A percentile compares a stretch with the other conserved stretches of the same genome.
Conservation (phyloP, 2,797 vertebrate species). For the Malacoctenus gilli region DNA sequence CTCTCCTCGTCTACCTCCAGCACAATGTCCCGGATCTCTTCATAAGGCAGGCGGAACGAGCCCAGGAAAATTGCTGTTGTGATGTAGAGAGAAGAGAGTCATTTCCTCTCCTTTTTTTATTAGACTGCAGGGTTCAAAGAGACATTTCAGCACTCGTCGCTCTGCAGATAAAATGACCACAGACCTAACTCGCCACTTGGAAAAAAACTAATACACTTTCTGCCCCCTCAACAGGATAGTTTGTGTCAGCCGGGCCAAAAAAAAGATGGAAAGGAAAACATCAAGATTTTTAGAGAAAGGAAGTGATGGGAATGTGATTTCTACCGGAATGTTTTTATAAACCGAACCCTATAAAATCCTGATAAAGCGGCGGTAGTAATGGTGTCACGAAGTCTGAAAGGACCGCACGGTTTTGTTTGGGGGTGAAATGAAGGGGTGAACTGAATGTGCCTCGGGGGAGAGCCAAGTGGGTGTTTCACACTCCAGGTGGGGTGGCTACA, state of each 20-base stretch:
- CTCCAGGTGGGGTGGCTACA: constrained; percentile 63
- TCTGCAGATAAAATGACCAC: constrained; percentile 70
- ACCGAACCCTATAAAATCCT: neutral
- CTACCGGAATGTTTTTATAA: constrained; percentile 6
- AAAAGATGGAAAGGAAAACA: constrained; percentile 32
- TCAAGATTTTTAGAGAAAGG: constrained; percentile 18
- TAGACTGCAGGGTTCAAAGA: constrained; percentile 65
- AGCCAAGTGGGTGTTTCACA: constrained; percentile 50
- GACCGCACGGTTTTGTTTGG: constrained; percentile 43
- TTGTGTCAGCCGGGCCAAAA: constrained; percentile 45
- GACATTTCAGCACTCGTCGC: constrained; percentile 60
- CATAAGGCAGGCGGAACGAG: constrained; percentile 96
- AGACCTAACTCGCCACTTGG: constrained; percentile 63
- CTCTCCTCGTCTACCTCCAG: constrained; percentile 93
- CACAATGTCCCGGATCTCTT: constrained; percentile 95
- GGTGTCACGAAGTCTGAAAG: constrained; percentile 16
- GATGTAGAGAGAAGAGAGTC: constrained; percentile 74
- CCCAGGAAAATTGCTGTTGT: constrained; percentile 96
- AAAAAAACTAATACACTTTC: constrained; percentile 61
- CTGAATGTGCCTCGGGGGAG: constrained; percentile 46
- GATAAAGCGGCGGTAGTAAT: neutral
- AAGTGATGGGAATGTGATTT: constrained; percentile 7
- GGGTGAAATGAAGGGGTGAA: constrained; percentile 29
- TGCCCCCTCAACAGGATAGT: constrained; percentile 37
- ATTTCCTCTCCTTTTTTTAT: constrained; percentile 67